phyloP scores from a whole-genome alignment of 2,888 invertebrate genomes.

The Mellilla xanthometata region DNA sequence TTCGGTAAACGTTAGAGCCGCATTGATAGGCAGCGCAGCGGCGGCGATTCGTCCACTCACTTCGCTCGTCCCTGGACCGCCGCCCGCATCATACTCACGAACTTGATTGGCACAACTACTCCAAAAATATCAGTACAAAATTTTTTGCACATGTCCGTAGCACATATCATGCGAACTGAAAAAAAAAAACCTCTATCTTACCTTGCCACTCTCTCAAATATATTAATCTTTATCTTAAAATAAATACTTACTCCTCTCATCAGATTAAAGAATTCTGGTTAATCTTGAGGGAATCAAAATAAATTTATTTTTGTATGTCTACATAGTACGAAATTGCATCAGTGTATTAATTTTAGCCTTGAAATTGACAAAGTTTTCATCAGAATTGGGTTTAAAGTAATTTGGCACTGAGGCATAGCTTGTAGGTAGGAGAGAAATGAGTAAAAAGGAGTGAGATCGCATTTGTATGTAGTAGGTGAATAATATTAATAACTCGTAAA shows the following conservation, averaged over 20 bases:
- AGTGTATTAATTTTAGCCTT: conserved; percentile 5
- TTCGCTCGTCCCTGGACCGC: conserved; percentile 26
- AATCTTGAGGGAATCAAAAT: conserved; percentile 43
- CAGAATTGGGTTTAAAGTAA: background rate
- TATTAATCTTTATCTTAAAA: too few relatives aligned
- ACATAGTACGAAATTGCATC: background rate
- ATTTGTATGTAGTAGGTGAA: too few relatives aligned
- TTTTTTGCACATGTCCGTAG: conserved; percentile 5
- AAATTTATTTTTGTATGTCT: conserved; percentile 11
- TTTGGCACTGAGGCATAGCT: conserved; percentile 9
- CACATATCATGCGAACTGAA: background rate
- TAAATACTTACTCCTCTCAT: too few relatives aligned
- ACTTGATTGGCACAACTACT: conserved; percentile 20
- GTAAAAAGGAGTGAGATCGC: background rate
- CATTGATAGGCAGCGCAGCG: conserved; percentile 53
- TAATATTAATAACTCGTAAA: too few relatives aligned
- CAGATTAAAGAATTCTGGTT: background rate
- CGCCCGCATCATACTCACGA: conserved; percentile 22
- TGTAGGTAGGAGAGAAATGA: background rate
- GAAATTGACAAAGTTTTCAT: background rate
- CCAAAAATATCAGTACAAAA: conserved; percentile 10
- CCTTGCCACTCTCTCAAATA: too few relatives aligned
- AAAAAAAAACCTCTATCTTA: too few relatives aligned
- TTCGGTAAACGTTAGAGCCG: conserved; percentile 60
- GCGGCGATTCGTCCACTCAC: conserved; percentile 36